Base-by-base conservation (phyloP, 2,888 invertebrate genomes). In the Gymnoscelis rufifasciata region DNA sequence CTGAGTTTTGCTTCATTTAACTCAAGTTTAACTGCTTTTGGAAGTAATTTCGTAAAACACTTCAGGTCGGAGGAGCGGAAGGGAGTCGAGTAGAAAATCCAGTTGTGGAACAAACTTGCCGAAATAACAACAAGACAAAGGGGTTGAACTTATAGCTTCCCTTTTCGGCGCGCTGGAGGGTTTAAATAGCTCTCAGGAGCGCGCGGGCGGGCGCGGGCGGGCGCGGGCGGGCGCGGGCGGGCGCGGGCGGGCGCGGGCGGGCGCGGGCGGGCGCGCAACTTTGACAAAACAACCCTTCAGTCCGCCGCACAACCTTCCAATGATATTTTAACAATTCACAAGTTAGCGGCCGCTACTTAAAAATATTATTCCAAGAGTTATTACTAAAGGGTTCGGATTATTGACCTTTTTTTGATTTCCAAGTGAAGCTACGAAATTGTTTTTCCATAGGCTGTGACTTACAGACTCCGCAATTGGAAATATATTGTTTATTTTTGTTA, bases 231-330 rank as follows among this genome's bases (percentile, higher is more conserved):
- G 28, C 28, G 29, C 7, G 29, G 4, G 23, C 23, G 23, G 23
- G 29, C 29, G 29, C 29, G 12, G 29, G 4, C 4, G 23, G 23
- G 23, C 23, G 23, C 23, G 23, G 23, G 4, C 4, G 23, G 23
- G 3, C 23, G 26, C 26, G 28, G 10, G 15, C 38, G 8, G 40
- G 41, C 37, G 40, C 40, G 13, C 15, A 13, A 36, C 38, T 39
- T 38, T 38, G 30, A 38, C 24, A 43, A 41, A 41, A 41, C 49
- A 49, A 49, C 43, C 41, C 43, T 30, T 33, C 43, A 27, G 31
- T 26, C 29, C 27, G n/a, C 38, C 15, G 12, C 27, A 30, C 14
- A 13, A 27, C 30, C 29, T 47, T 42, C 42, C 40, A 31, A 48
- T 43, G 41, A 36, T 43, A 19, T 43, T 48, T 29, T 41, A 44